phyloP scores from a whole-genome alignment of 1,140 invertebrate species.

The Lamellibrachia luymesi region DNA sequence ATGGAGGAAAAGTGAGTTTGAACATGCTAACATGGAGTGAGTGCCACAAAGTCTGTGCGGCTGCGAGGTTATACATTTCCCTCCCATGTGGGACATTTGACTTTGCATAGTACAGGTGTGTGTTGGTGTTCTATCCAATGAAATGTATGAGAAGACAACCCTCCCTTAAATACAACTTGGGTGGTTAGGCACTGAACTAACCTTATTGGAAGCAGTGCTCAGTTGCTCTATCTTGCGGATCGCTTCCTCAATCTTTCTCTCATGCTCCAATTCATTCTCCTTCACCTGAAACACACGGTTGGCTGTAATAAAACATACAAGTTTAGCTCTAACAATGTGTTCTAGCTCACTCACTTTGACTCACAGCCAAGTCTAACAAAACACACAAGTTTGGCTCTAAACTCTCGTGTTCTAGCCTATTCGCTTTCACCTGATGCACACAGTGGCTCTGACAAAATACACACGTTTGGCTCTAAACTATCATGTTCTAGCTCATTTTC shows the following conservation, averaged over 20 bases:
- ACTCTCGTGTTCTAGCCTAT: not conserved
- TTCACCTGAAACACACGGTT: not conserved
- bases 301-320: too few species aligned
- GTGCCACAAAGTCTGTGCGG: too few species aligned
- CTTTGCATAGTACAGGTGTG: too few species aligned
- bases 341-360: too few species aligned
- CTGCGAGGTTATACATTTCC: too few species aligned
- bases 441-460: not conserved
- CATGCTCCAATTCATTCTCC: slow-evolving; percentile 32
- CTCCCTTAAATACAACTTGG: too few species aligned
- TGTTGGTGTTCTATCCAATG: too few species aligned
- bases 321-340: not conserved
- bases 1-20: too few species aligned
- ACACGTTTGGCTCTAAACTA: not conserved
- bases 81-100: too few species aligned
- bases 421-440: not conserved
- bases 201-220: not conserved
- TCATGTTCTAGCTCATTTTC: not conserved
- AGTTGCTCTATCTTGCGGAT: slow-evolving; percentile 29
- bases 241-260: slow-evolving; percentile 35
- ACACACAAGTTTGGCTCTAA: not conserved
- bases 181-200: not conserved
- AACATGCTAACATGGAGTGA: too few species aligned
- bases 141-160: too few species aligned
- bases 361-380: too few species aligned